Base-by-base conservation (phyloP, 2,113 vertebrate genomes). In the Semnopithecus entellus region DNA sequence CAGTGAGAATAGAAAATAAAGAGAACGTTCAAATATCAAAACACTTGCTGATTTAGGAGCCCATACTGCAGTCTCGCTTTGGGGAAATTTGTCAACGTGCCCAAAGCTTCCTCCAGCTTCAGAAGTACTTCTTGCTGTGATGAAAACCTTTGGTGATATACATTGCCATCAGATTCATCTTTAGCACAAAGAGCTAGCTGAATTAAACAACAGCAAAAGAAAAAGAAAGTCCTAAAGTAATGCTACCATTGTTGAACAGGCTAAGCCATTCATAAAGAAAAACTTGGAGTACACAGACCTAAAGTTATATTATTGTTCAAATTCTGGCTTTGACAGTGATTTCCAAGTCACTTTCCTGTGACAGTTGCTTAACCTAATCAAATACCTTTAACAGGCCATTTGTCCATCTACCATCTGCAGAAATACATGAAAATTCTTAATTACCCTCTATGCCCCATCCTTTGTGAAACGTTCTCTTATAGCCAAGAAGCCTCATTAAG, bases 1-100 rank as follows among this genome's bases (percentile, higher is more conserved):
- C 64, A 90, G 78, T 84, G 30, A 70, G 35, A 88, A 81, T 90
- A 73, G 45, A 57, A 95, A 88, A 83, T 78, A 92, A 89, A 92
- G 23, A 79, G 30, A 81, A 88, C 27, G n/a, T 35, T 17, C 22
- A 83, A 83, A 96, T n/a, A 81, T 90, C 48, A 79, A 92, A 94
- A 91, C 11, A 94, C 30, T 61, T 84, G 35, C 13, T 25, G 1
- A 25, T 82, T 96, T 95, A 92, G 48, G 97, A 94, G 11, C 13
- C 64, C 23, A 38, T 17, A 61, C 4, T 73, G 27, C 6, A 95
- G 78, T 55, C 52, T 81, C 61, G 3, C 80, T 95, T 90, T 96
- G 40, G 59, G 30, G 52, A 35, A 94, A 57, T 72, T 68, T 61
- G 2, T 76, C 23, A 66, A 3, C 78, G 35, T 90, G 64, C 2